phyloP scores from a whole-genome alignment of 2,797 vertebrate genomes.

The Thripadectes ignobilis region DNA sequence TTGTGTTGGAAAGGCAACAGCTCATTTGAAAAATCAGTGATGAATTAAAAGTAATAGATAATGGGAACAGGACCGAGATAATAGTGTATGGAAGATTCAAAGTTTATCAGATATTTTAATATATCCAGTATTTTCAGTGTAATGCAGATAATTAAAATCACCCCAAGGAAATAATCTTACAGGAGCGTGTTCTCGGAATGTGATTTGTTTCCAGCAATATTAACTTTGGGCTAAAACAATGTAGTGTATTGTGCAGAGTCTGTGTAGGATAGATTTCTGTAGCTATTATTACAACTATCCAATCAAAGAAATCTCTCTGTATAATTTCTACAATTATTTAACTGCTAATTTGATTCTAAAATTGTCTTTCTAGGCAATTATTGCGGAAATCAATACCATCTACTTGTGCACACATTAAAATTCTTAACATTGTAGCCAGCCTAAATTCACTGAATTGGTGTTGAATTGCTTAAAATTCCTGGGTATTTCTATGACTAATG shows the following conservation, averaged over 20 bases:
- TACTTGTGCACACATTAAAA: background rate
- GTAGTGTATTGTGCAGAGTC: background rate
- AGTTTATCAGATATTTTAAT: background rate
- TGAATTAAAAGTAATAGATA: background rate
- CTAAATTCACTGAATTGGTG: background rate
- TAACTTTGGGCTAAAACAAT: background rate
- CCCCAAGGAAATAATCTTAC: background rate
- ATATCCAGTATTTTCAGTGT: background rate
- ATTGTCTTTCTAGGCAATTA: background rate
- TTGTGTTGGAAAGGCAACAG: background rate
- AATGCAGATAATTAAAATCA: background rate
- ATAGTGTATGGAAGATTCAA: background rate
- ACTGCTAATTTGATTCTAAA: conserved; percentile 35
- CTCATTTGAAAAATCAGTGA: background rate
- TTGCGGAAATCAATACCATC: background rate
- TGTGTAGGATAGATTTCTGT: background rate
- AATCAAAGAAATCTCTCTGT: background rate
- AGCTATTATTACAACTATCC: background rate
- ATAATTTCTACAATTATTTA: conserved; percentile 14
- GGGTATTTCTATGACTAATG: background rate
- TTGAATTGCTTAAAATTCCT: background rate
- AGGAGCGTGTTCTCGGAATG: fast-evolving
- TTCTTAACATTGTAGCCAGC: background rate
- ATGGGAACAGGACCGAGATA: background rate
- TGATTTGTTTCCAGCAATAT: background rate